A percentile compares a stretch with the other conserved stretches of the same genome.
phyloP scores from a whole-genome alignment of 2,888 invertebrate genomes.

The Yponomeuta evonymella region DNA sequence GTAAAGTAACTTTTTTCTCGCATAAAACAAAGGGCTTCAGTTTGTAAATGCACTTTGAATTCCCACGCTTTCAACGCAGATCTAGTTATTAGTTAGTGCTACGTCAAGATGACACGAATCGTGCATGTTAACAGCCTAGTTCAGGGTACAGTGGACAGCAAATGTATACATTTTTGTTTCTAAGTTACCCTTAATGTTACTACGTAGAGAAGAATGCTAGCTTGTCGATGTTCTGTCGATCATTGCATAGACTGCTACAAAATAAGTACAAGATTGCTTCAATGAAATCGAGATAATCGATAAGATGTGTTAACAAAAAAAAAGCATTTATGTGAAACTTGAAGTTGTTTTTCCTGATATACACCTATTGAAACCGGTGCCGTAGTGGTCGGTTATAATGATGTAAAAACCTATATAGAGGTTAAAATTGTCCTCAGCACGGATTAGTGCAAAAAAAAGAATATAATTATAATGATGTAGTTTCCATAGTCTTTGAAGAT shows the following conservation, averaged over 20 bases:
- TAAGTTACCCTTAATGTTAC: too few relatives aligned
- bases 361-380: too few relatives aligned
- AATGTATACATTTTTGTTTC: too few relatives aligned
- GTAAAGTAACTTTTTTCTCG: slow-evolving; percentile 15
- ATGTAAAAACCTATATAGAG: background rate
- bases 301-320: too few relatives aligned
- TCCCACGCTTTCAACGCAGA: slow-evolving; percentile 13
- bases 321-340: background rate
- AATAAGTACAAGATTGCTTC: too few relatives aligned
- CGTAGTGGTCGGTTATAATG: background rate
- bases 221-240: too few relatives aligned
- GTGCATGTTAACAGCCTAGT: background rate
- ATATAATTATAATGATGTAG: background rate
- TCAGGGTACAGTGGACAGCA: too few relatives aligned
- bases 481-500: background rate
- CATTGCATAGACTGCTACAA: too few relatives aligned
- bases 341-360: background rate
- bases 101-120: background rate
- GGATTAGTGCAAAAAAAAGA: too few relatives aligned
- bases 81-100: background rate
- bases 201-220: too few relatives aligned
- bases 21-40: slow-evolving; percentile 10
- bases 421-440: too few relatives aligned
- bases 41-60: background rate
- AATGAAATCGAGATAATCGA: too few relatives aligned